Base-by-base conservation (phyloP, 2,888 invertebrate species). In the Pandemis cinnamomeana region DNA sequence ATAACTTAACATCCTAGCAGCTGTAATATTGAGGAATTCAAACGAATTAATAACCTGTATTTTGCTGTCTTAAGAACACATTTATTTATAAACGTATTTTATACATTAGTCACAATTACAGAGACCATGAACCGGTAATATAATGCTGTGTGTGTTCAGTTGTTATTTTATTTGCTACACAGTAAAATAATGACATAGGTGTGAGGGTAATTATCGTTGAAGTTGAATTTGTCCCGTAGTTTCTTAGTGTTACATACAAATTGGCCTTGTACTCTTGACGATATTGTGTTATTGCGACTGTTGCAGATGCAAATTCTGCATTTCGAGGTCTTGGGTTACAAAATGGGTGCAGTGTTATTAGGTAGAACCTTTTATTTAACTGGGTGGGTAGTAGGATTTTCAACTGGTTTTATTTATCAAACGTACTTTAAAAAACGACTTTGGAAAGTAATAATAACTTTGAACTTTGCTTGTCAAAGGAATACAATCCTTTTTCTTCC, bases 171-270 rank as follows among this genome's bases (percentile, higher is more conserved):
- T 67, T 67, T 67, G 41, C 67, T n/a, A 36, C n/a, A 8, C 42
- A 10, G 51, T 53, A n/a, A 53, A 67, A 51, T 67, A 67, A 67
- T 67, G 51, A 41, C 67, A 67, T 67, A 67, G 67, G 67, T 67
- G 67, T 41, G 41, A 15, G n/a, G 27, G 64, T 53, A 67, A 67
- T 67, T 67, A 67, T 67, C 53, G 51, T 42, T 67, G 6, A 67
- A 53, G 67, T 53, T 36, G 36, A 67, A 67, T 66, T 36, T 66
- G 51, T 66, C 13, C 53, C 36, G 67, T 51, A 15, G 15, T 53
- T 41, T 53, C 53, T 64, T 48, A 60, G 44, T 44, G 8, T 55
- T 60, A 60, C 15, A 20, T 66, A 3, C 48, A 44, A 36, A 67
- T 41, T 53, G 67, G 41, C 67, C 67, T 67, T 66, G 36, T 51